Evolutionary conservation across 2,113 vertebrate species (phyloP).

Genomic region (Diadophis punctatus): DNA sequence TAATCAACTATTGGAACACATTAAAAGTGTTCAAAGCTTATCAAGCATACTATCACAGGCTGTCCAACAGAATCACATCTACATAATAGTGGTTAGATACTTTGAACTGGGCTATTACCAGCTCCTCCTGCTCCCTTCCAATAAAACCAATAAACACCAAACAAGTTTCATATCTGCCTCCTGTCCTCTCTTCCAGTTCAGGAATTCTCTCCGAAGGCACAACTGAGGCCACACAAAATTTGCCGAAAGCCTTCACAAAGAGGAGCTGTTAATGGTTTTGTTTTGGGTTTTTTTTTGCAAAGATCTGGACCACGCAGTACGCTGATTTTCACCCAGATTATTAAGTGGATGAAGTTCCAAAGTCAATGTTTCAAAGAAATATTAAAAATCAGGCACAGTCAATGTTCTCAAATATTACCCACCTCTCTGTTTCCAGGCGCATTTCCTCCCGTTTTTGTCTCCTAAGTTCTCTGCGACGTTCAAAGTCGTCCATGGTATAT

Average conservation of each 20-base stretch:
- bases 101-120: neutral
- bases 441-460: constrained; percentile 99
- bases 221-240: neutral
- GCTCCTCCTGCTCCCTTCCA: constrained; percentile 3
- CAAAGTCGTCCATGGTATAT: constrained; percentile 91
- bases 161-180: fast-evolving
- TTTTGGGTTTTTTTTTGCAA: constrained; percentile 3
- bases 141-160: neutral
- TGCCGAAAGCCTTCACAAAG: neutral
- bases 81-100: neutral
- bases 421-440: constrained; percentile 94
- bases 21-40: neutral
- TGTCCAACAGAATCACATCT: neutral
- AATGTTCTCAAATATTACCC: constrained; percentile 62
- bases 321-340: neutral
- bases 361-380: neutral
- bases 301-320: fast-evolving
- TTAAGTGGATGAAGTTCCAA: constrained; percentile 21
- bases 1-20: neutral
- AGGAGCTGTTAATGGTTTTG: neutral
- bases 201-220: neutral
- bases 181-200: neutral
- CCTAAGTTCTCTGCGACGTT: constrained; percentile 92
- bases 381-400: neutral
- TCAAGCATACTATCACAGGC: fast-evolving